A percentile compares a stretch with the other conserved stretches of the same genome.
Evolutionary conservation across 2,888 invertebrate species (phyloP).

Genomic region (Diplazon laetatorius): DNA sequence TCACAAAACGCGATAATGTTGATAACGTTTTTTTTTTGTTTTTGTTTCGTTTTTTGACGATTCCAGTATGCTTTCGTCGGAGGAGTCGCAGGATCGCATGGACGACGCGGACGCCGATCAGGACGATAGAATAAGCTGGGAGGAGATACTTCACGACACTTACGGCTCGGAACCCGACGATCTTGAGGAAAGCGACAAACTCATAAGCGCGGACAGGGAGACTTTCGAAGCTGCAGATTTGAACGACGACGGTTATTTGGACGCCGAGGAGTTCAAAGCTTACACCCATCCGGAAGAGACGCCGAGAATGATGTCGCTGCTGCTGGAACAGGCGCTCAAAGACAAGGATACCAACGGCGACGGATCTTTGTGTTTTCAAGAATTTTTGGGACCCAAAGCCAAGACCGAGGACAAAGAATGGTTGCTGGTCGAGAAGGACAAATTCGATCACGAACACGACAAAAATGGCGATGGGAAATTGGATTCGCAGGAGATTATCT

Average conservation of each 20-base stretch:
- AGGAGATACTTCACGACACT: constrained; percentile 94
- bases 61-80: constrained; percentile 90
- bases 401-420: constrained; percentile 88
- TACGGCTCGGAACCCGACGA: constrained; percentile 90
- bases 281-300: constrained; percentile 98
- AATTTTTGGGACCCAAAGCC: constrained; percentile 90
- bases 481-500: constrained; percentile 90
- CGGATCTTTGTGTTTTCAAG: constrained; percentile 92
- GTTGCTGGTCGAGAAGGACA: constrained; percentile 89
- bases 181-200: constrained; percentile 83
- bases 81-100: constrained; percentile 93
- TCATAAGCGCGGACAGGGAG: constrained; percentile 91
- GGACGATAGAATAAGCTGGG: constrained; percentile 93
- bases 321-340: constrained; percentile 91
- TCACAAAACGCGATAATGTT: too few relatives aligned
- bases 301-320: constrained; percentile 91
- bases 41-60: too few relatives aligned
- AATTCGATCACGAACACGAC: constrained; percentile 94
- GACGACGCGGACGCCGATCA: constrained; percentile 93
- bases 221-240: constrained; percentile 94
- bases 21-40: too few relatives aligned
- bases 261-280: constrained; percentile 90
- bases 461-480: constrained; percentile 92
- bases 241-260: constrained; percentile 90
- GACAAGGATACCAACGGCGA: constrained; percentile 95